These are phyloP conservation scores for Cataglyphis cursor DNA, from an alignment of 2,888 invertebrate species.

Conservation along the genomic window DNA sequence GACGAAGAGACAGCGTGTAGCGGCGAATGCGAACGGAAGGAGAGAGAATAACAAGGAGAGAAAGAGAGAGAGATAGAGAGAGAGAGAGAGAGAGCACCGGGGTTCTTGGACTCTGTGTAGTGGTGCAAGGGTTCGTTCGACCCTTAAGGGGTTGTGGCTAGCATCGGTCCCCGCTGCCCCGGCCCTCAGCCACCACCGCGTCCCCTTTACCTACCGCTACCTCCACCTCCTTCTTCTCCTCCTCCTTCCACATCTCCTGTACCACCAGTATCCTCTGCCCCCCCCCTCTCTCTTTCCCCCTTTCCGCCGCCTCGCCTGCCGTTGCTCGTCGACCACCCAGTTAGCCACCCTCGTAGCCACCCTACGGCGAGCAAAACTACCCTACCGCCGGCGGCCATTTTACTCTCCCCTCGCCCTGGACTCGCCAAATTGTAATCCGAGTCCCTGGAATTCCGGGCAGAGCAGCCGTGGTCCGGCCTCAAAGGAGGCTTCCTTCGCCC, in stretches of 20 bases:
- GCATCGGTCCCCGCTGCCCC: slow-evolving; percentile 81
- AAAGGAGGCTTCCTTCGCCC: slow-evolving; percentile 80
- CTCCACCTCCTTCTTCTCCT: slow-evolving; percentile 54
- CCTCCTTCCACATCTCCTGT: slow-evolving; percentile 73
- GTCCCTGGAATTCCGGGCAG: slow-evolving; percentile 82
- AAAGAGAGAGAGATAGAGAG: slow-evolving; percentile 63
- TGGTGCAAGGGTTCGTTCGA: slow-evolving; percentile 86
- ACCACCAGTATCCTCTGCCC: slow-evolving; percentile 71
- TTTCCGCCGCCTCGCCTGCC: slow-evolving; percentile 67
- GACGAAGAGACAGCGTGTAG: slow-evolving; percentile 58
- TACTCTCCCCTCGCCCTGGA: slow-evolving; percentile 85
- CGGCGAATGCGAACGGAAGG: slow-evolving; percentile 47
- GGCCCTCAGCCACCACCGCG: slow-evolving; percentile 63
- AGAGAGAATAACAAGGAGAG: slow-evolving; percentile 54
- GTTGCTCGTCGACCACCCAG: slow-evolving; percentile 80
- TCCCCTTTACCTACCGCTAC: slow-evolving; percentile 66
- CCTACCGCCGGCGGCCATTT: slow-evolving; percentile 86
- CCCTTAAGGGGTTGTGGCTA: slow-evolving; percentile 87
- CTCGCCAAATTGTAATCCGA: slow-evolving; percentile 85
- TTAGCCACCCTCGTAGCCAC: slow-evolving; percentile 82
- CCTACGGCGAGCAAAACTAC: slow-evolving; percentile 84
- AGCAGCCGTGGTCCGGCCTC: slow-evolving; percentile 80
- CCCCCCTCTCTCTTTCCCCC: slow-evolving; percentile 63
- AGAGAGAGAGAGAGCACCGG: slow-evolving; percentile 61
- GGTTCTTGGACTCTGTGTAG: slow-evolving; percentile 83